Conservation (phyloP, 2,888 invertebrate species). For the Liodrosophila aerea region DNA sequence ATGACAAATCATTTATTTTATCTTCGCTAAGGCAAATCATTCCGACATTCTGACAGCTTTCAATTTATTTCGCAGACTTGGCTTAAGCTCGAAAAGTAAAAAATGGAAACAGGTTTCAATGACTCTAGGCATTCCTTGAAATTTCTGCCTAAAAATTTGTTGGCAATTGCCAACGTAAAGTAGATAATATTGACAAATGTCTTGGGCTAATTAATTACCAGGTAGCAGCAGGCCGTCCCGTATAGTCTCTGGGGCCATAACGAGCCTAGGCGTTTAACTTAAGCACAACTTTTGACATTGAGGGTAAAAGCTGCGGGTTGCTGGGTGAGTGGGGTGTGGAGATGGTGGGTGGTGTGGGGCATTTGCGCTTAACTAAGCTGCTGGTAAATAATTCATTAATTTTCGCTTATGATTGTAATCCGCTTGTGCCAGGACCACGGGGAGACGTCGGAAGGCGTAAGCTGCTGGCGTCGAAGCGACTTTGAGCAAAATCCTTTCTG, state of each 20-base stretch:
- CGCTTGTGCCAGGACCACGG: constrained; percentile 56
- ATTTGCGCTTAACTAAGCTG: constrained; percentile 68
- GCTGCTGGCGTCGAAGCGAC: constrained; percentile 39
- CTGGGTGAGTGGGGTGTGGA: background rate
- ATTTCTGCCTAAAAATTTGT: constrained; percentile 27
- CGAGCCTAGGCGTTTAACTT: constrained; percentile 45
- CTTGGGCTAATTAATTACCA: constrained; percentile 62
- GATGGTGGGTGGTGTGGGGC: background rate
- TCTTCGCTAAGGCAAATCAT: too few species aligned
- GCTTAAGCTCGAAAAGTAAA: constrained; percentile 8
- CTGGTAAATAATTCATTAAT: constrained; percentile 79
- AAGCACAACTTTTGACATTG: constrained; percentile 55
- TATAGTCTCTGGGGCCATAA: background rate
- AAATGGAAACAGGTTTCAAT: constrained; percentile 14
- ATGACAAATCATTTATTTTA: constrained; percentile 20
- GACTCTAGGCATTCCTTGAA: constrained; percentile 18
- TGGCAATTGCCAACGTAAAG: constrained; percentile 36
- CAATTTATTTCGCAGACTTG: constrained; percentile 33
- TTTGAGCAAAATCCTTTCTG: constrained; percentile 50
- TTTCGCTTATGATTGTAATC: constrained; percentile 79
- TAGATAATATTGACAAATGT: constrained; percentile 68
- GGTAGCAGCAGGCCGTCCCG: constrained; percentile 46
- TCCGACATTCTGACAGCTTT: constrained; percentile 40
- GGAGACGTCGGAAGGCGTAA: constrained; percentile 12
- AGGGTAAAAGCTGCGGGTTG: constrained; percentile 11